A percentile compares a stretch with the other conserved stretches of the same genome.
Evolutionary conservation across 1,140 invertebrate genomes (phyloP).

Genomic region (Drosophila sp.): DNA sequence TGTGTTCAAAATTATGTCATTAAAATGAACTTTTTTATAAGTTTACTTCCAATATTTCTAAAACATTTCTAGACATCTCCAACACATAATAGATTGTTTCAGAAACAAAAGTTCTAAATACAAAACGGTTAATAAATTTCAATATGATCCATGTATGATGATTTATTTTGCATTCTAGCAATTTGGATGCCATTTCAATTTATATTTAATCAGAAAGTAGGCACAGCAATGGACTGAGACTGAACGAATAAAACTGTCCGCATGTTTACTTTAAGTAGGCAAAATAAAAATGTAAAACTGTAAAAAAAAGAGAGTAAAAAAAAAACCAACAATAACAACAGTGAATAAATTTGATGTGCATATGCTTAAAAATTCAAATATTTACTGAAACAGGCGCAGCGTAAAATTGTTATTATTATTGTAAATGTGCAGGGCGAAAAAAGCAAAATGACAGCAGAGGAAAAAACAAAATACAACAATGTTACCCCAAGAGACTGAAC

Average conservation of each 20-base stretch:
- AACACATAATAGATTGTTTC: no score
- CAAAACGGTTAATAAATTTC: no score
- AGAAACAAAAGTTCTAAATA: no score
- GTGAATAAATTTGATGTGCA: constrained; percentile 56
- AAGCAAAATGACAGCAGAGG: constrained; percentile 13
- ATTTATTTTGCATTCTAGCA: background rate
- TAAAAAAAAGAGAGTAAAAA: background rate
- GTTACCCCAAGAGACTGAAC: background rate
- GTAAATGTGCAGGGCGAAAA: constrained; percentile 52
- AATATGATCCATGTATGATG: no score
- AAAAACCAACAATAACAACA: background rate
- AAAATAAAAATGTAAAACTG: background rate
- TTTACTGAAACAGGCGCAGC: constrained; percentile 57
- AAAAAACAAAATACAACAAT: background rate
- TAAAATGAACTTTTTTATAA: no score
- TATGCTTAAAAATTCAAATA: constrained; percentile 76
- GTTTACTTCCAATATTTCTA: no score
- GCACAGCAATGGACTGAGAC: background rate
- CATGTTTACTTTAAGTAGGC: constrained; percentile 11
- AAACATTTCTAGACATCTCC: no score
- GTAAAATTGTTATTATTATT: constrained; percentile 66
- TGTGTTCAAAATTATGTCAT: no score
- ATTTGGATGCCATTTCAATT: background rate
- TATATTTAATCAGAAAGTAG: constrained; percentile 6
- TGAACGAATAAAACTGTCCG: background rate